Conservation (phyloP, 2,113 vertebrate species). For the Oreochromis spilurus region DNA sequence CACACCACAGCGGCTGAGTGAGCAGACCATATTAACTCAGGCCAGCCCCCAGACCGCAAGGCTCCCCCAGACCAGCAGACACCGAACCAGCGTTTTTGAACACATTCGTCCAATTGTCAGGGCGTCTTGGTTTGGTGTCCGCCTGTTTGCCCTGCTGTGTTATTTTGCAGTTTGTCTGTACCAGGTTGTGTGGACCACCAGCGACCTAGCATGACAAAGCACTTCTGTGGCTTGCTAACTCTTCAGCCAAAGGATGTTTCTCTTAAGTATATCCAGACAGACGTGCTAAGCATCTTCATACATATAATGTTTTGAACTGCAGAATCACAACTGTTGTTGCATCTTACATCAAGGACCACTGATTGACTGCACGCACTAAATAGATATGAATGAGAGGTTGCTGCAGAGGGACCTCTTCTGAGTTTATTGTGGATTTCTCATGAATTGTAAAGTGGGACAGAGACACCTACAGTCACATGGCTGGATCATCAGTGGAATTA, state of each 20-base stretch:
- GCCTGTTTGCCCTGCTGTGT: neutral
- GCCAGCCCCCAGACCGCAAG: neutral
- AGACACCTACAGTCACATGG: neutral
- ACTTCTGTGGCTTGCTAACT: neutral
- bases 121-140: neutral
- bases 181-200: neutral
- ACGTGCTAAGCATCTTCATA: neutral
- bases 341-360: neutral
- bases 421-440: neutral
- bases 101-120: neutral
- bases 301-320: neutral
- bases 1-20: neutral
- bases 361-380: neutral
- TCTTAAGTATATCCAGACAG: neutral
- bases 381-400: neutral
- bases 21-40: neutral
- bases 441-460: neutral
- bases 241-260: neutral
- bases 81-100: neutral
- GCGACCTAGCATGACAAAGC: slow-evolving; percentile 19
- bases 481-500: neutral
- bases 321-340: neutral
- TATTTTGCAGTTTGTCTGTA: neutral
- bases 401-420: neutral
- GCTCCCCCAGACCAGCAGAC: neutral